Evolutionary conservation across 2,888 invertebrate genomes (phyloP), one percentile per base, ranked within the genome.

Genomic region (Abrostola tripartita): DNA sequence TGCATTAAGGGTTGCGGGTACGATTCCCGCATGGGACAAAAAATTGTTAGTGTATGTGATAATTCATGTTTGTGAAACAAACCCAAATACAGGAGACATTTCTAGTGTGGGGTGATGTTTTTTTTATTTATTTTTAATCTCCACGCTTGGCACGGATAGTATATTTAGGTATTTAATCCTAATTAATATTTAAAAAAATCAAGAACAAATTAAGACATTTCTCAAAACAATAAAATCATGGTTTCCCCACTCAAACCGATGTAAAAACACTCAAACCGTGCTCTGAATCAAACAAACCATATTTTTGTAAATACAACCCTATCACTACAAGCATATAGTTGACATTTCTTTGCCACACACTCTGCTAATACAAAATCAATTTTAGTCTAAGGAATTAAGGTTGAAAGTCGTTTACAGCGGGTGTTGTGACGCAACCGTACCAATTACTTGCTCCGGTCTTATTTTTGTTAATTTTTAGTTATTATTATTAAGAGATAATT

Each of bases 191-290:
- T n/a, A n/a, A n/a, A n/a, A n/a, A n/a, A n/a, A n/a, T n/a, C 41
- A 42, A 35, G 9, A 53, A 40, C 40, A 40, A 41, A 36, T 35
- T 1, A 61, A 60, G 5, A 10, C 14, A 41, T 1, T 38, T 60
- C 59, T 55, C 35, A 11, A 54, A 47, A 53, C 37, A 8, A 0
- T 12, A 8, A 52, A 50, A 61, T 6, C 54, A 65, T 57, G 57
- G 66, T 52, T 14, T 12, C 61, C 56, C 37, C 7, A 41, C 12
- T 24, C 10, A 50, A 10, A 9, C 12, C 57, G 24, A 64, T 52
- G 50, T 61, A 72, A 72, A 66, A 68, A 68, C 68, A 61, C 54
- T 38, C 52, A 60, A 61, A 59, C 12, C 68, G 64, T 57, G 61
- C 59, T 58, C 58, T 6, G 65, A 72, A 68, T 68, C 52, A 37